Percentiles rank a stretch among this genome's conserved stretches.
These are phyloP conservation scores for Eustalomyia histrio DNA, from an alignment of 2,888 invertebrate genomes.

Conservation along the genomic window DNA sequence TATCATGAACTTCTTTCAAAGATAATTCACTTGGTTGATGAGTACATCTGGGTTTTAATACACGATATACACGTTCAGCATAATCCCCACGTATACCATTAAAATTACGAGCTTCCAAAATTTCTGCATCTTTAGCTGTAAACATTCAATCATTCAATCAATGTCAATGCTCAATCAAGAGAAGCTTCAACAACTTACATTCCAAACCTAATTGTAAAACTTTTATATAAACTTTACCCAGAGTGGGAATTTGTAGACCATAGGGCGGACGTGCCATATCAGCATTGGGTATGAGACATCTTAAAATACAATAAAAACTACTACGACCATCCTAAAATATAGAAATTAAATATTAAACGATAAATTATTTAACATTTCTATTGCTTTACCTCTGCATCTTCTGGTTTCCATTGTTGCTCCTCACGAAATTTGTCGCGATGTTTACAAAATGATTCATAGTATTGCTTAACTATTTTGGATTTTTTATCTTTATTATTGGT, in stretches of 20 bases:
- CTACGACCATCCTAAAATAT: constrained; percentile 80
- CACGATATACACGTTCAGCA: constrained; percentile 87
- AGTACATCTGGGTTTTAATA: constrained; percentile 83
- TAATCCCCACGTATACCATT: constrained; percentile 83
- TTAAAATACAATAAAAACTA: constrained; percentile 86
- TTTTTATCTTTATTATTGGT: constrained; percentile 70
- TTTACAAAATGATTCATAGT: constrained; percentile 74
- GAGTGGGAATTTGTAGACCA: constrained; percentile 88
- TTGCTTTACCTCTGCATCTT: constrained; percentile 56
- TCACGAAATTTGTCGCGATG: constrained; percentile 72
- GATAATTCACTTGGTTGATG: constrained; percentile 81
- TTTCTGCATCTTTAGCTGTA: constrained; percentile 79
- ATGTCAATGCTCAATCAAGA: background rate
- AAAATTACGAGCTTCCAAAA: constrained; percentile 70
- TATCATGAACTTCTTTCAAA: constrained; percentile 86
- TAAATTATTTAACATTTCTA: background rate
- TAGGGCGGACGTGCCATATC: constrained; percentile 91
- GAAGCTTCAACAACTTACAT: constrained; percentile 76
- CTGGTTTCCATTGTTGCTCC: constrained; percentile 53
- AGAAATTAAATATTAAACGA: background rate
- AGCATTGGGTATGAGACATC: constrained; percentile 88
- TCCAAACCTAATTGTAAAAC: constrained; percentile 87
- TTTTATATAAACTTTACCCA: constrained; percentile 86
- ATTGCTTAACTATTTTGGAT: constrained; percentile 71
- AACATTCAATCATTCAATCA: background rate